Base-by-base conservation (phyloP, 2,113 vertebrate species). In the Vulpes ferrilata region DNA sequence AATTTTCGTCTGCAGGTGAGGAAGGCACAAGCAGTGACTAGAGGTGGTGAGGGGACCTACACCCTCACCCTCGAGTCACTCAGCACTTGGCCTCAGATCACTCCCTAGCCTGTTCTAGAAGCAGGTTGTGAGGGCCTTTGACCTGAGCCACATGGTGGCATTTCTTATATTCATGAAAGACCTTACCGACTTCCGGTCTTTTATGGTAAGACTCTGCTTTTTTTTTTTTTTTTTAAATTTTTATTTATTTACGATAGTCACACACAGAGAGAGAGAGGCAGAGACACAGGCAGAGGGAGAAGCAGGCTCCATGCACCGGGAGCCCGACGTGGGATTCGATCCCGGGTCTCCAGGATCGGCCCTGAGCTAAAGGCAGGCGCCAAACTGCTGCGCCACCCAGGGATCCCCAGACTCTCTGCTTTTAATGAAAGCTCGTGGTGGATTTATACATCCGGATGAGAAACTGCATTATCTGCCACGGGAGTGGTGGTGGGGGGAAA, bases 11-110 rank as follows among this genome's bases (percentile, higher is more conserved):
- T 43, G 20, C 25, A 17, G 57, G 27, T 51, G 53, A 91, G 71
- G 51, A 35, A 2, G 7, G 27, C 19, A 5, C 13, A 0, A 1
- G 22, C 19, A 4, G 8, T 1, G 2, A 11, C 35, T 11, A 2
- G 55, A 32, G 0, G 16, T 78, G 38, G n/a, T 8, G 0, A 35
- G 65, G 95, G 22, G 51, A 32, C 0, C 7, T 4, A 11, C 6
- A 15, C 17, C 55, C 10, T 9, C 5, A 60, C 17, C 73, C 23
- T 65, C 2, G 32, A 38, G 81, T 17, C 1, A 5, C 35, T 12
- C 19, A 38, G 48, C 25, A n/a, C 48, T 27, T 86, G 48, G 76
- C 73, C 67, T 60, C 22, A 10, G 11, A 1, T 85, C 35, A 30
- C 67, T 85, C 22, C 87, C 16, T 35, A 0, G 15, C 32, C 32